phyloP scores from a whole-genome alignment of 2,113 vertebrate species.

The Channa maculata region DNA sequence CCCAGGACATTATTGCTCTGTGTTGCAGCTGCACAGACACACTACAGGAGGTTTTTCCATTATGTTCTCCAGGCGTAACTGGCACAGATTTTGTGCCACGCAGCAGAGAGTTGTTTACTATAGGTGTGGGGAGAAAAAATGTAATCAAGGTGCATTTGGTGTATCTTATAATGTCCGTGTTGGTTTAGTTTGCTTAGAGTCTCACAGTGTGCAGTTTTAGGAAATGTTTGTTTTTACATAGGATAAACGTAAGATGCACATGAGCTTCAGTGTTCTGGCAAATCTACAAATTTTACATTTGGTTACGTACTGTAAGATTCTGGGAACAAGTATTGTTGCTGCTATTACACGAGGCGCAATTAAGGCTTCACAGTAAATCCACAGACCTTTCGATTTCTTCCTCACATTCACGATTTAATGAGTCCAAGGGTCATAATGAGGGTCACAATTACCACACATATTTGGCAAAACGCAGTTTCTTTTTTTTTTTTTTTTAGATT shows the following conservation, averaged over 20 bases:
- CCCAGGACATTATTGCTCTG: constrained; percentile 29
- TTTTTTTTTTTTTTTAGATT: background rate
- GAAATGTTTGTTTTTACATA: background rate
- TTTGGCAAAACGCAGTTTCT: background rate
- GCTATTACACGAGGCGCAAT: constrained; percentile 5
- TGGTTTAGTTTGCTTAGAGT: constrained; percentile 6
- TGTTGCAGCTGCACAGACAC: constrained; percentile 8
- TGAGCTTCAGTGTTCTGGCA: background rate
- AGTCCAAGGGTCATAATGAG: background rate
- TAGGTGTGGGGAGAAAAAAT: constrained; percentile 17
- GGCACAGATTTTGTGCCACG: constrained; percentile 5
- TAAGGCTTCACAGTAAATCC: background rate
- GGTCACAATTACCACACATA: too few relatives aligned
- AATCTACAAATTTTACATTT: background rate
- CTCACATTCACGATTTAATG: constrained; percentile 18
- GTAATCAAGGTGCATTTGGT: background rate
- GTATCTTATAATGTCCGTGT: background rate
- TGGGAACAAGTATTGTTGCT: background rate
- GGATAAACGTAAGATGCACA: constrained; percentile 5
- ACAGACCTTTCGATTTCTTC: background rate
- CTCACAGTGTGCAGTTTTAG: background rate
- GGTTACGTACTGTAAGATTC: background rate
- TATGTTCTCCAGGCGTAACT: constrained; percentile 22
- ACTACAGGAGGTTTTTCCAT: constrained; percentile 41
- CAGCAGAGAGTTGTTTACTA: constrained; percentile 8